Conservation (phyloP, 2,113 vertebrate genomes). For the Hyperopisus bebe region DNA sequence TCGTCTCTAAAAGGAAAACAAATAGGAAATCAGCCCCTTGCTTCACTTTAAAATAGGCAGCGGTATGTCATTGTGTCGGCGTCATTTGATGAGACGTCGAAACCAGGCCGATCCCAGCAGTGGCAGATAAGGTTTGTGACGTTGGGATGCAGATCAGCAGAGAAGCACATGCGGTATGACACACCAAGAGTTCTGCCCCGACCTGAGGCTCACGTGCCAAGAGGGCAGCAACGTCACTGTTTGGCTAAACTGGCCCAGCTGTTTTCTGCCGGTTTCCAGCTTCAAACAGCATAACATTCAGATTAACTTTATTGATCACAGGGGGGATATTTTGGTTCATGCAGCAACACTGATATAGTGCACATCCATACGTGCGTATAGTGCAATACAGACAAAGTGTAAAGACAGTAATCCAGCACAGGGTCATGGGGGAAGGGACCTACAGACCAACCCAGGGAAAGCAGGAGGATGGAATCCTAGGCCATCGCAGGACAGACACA, state of each 20-base stretch:
- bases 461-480: neutral
- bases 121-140: neutral
- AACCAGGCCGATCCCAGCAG: neutral
- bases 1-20: neutral
- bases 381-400: neutral
- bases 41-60: neutral
- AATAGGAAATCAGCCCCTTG: neutral
- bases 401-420: neutral
- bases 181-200: neutral
- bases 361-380: neutral
- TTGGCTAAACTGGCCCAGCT: neutral
- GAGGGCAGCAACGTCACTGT: neutral
- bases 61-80: neutral
- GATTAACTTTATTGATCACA: neutral
- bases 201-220: neutral
- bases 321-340: neutral
- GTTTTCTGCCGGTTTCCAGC: neutral
- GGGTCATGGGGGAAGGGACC: neutral
- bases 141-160: neutral
- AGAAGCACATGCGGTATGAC: neutral
- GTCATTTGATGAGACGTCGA: neutral
- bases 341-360: neutral
- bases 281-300: neutral
- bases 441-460: neutral
- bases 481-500: neutral